Conservation (phyloP, 1,140 invertebrate genomes). For the Panulirus ornatus region DNA sequence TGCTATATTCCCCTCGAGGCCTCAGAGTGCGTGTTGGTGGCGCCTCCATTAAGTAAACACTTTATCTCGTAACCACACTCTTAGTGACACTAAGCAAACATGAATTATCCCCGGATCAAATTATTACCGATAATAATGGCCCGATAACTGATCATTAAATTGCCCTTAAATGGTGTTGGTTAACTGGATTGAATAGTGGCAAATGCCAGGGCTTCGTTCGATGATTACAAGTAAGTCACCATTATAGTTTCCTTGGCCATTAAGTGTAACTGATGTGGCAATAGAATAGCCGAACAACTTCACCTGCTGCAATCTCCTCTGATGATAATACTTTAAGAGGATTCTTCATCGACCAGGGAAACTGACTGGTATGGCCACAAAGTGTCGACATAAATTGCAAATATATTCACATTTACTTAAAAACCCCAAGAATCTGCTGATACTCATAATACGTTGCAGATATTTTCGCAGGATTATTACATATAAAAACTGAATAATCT, state of each 20-base stretch:
- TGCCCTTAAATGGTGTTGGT: background rate
- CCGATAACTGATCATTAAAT: constrained; percentile 14
- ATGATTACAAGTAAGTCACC: background rate
- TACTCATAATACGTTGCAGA: background rate
- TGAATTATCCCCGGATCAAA: constrained; percentile 5
- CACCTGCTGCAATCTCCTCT: constrained; percentile 1
- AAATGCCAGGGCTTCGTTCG: constrained; percentile 5
- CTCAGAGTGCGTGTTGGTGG: background rate
- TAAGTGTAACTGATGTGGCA: background rate
- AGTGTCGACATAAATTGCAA: background rate
- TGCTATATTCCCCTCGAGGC: background rate
- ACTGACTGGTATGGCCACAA: background rate
- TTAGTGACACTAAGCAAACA: background rate
- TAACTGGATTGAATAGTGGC: constrained; percentile 12
- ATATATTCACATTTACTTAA: too few species aligned
- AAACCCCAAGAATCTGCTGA: too few species aligned
- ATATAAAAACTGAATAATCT: background rate
- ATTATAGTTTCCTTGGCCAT: background rate
- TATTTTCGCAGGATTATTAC: background rate
- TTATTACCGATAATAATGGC: constrained; percentile 11
- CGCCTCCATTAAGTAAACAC: background rate
- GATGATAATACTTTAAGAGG: background rate
- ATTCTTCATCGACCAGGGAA: background rate
- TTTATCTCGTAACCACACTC: background rate
- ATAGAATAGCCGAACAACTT: constrained; percentile 7